Evolutionary conservation across 2,888 invertebrate genomes (phyloP).

Genomic region (Chymomyza caudatula): DNA sequence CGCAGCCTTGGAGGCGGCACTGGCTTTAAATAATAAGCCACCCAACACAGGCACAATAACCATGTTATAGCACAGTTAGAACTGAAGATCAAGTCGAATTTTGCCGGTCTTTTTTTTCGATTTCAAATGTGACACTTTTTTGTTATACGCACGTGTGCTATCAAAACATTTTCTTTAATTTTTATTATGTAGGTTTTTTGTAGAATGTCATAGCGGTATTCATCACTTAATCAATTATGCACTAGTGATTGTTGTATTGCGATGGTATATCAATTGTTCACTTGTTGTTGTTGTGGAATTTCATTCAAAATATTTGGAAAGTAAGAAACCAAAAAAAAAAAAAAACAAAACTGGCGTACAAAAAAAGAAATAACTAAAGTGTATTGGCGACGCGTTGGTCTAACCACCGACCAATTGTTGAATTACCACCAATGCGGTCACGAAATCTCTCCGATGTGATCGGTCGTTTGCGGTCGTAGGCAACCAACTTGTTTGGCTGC

Average conservation of each 20-base stretch:
- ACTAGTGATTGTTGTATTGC: slow-evolving; percentile 4
- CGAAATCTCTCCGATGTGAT: background rate
- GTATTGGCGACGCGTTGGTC: background rate
- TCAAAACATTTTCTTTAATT: slow-evolving; percentile 30
- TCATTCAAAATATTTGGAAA: slow-evolving; percentile 44
- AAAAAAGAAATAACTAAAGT: slow-evolving; percentile 7
- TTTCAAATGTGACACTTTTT: no score
- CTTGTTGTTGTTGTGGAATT: slow-evolving; percentile 44
- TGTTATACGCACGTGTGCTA: background rate
- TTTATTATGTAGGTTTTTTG: slow-evolving; percentile 21
- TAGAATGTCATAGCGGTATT: slow-evolving; percentile 27
- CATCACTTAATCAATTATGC: background rate
- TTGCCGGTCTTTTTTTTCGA: slow-evolving; percentile 7
- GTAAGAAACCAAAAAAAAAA: slow-evolving; percentile 8
- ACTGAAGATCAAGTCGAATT: background rate
- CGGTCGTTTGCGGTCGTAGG: slow-evolving; percentile 6
- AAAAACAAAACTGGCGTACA: slow-evolving; percentile 17
- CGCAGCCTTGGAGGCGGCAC: slow-evolving; percentile 72
- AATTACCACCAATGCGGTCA: background rate
- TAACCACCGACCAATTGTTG: slow-evolving; percentile 17
- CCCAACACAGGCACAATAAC: slow-evolving; percentile 72
- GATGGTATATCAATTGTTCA: background rate
- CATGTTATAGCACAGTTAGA: slow-evolving; percentile 40
- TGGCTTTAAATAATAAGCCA: slow-evolving; percentile 75
- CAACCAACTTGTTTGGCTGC: slow-evolving; percentile 69